Evolutionary conservation across 1,140 invertebrate genomes (phyloP), one percentile per base, ranked within the genome.

Genomic region (Neoseiulus cucumeris): DNA sequence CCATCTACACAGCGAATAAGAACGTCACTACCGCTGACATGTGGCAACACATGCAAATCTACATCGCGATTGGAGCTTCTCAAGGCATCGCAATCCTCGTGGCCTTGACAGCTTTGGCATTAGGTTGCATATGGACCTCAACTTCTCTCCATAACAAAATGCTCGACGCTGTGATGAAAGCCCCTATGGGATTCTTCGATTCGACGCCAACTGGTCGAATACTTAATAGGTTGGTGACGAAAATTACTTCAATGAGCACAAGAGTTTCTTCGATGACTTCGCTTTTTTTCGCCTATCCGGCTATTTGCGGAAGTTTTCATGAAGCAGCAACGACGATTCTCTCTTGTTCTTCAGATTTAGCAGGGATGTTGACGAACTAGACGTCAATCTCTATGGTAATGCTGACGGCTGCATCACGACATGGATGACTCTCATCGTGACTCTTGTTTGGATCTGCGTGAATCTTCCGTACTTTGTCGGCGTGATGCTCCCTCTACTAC

Each of bases 81-180:
- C 51, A 59, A 59, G 51, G 25, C 22, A 25, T 59, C 17, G 25
- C 51, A 20, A 59, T 59, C 17, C 51, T 59, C 4, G 51, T 25
- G 1, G 51, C 25, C 25, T 25, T 59, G 1, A 79, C 83, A 39
- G 72, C 80, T 4, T 91, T 91, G 73, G 88, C 89, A 68, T 76
- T 79, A 69, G 81, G 87, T 68, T 89, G 87, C 65, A 84, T 90
- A 77, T 77, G 80, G 42, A 84, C 89, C 5, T 91, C 89, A 0
- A 81, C 83, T 55, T 82, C 77, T 28, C 76, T 91, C 1, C 91
- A 95, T 71, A 86, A 92, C 71, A 77, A 74, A 7, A 91, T 94
- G 84, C 92, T 93, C 72, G 74, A 65, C n/a, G 72, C 70, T 39
- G 68, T 77, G n/a, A 64, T 76, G 51, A 68, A 71, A 22, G 71